Conservation (phyloP, 2,797 vertebrate species). For the Hozukius guyotensis region DNA sequence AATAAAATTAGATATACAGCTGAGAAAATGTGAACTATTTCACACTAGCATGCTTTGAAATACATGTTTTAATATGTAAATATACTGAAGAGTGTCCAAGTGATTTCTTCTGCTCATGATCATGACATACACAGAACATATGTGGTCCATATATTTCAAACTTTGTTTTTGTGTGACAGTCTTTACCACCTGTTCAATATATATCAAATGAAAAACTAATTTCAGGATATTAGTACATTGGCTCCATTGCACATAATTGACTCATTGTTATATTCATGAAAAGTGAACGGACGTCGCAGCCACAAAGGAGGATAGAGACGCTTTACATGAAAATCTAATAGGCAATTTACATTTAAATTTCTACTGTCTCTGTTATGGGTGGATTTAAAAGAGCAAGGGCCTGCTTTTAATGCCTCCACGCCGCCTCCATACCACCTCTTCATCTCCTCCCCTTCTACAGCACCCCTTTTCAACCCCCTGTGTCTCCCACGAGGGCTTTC, state of each 20-base stretch:
- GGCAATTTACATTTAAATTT: constrained; percentile 86
- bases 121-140: background rate
- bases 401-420: constrained; percentile 76
- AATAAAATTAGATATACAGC: background rate
- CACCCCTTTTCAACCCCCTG: constrained; percentile 64
- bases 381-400: constrained; percentile 80
- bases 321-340: constrained; percentile 83
- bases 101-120: constrained; percentile 4
- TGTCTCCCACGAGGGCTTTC: constrained; percentile 73
- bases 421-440: constrained; percentile 67
- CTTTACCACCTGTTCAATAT: constrained; percentile 28
- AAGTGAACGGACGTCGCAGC: constrained; percentile 54
- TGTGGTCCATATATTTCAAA: background rate
- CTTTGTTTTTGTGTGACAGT: constrained; percentile 11
- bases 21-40: background rate
- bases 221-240: constrained; percentile 49
- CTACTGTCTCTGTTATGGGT: constrained; percentile 75
- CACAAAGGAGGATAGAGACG: constrained; percentile 74
- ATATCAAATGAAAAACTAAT: constrained; percentile 40
- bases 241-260: constrained; percentile 57
- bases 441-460: constrained; percentile 66
- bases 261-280: constrained; percentile 66
- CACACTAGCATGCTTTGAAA: constrained; percentile 1
- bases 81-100: background rate
- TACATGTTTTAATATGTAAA: constrained; percentile 27